phyloP scores from a whole-genome alignment of 2,888 invertebrate genomes.

The Acheta domesticus region DNA sequence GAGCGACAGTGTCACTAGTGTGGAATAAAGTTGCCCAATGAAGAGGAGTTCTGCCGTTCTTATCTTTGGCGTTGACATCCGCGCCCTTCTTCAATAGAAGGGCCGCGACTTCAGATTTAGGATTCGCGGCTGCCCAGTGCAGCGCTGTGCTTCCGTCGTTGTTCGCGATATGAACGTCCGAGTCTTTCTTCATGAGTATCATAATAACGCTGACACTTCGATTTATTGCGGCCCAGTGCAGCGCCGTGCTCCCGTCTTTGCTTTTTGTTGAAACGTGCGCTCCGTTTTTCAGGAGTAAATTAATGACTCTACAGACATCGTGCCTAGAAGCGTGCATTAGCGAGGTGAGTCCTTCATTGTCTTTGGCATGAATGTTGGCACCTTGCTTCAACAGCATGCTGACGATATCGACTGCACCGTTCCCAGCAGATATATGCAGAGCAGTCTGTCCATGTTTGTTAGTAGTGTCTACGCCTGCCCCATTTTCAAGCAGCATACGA shows the following conservation, averaged over 20 bases:
- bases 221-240: conserved; percentile 19
- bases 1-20: too few species aligned
- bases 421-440: conserved; percentile 26
- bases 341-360: neutral
- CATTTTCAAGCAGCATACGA: too few species aligned
- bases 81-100: too few species aligned
- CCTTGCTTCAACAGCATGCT: conserved; percentile 29
- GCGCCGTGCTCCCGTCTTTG: conserved; percentile 19
- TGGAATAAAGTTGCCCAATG: too few species aligned
- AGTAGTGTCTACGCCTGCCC: too few species aligned
- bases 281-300: too few species aligned
- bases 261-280: too few species aligned
- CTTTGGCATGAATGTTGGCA: conserved; percentile 20
- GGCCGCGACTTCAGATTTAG: too few species aligned
- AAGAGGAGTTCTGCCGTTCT: too few species aligned
- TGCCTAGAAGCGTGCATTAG: neutral
- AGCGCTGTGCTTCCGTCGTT: conserved; percentile 29
- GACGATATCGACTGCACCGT: conserved; percentile 12
- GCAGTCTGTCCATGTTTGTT: neutral
- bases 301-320: too few species aligned
- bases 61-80: too few species aligned
- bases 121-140: neutral
- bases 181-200: conserved; percentile 28
- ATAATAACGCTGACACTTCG: neutral
- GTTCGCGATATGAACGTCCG: conserved; percentile 19